Evolutionary conservation across 2,113 vertebrate species (phyloP).

Genomic region (Pedionomus torquatus): DNA sequence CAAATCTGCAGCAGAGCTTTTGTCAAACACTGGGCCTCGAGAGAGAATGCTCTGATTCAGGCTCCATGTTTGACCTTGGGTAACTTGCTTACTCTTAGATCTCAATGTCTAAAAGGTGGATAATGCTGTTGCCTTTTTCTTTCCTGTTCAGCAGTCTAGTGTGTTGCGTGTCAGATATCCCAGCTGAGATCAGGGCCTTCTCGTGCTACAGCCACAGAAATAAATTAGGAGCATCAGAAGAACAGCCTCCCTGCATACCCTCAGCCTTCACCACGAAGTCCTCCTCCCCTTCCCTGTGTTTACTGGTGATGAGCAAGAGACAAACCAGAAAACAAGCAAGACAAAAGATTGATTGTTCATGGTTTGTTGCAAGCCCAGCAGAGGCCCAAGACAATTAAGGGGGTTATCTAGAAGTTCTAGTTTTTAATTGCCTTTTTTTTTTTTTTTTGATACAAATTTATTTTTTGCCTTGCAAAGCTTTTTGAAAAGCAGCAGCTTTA

Average conservation of each 20-base stretch:
- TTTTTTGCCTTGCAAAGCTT: background rate
- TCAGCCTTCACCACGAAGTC: background rate
- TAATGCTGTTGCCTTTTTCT: background rate
- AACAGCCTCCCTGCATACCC: background rate
- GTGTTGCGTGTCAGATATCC: background rate
- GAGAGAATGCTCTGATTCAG: background rate
- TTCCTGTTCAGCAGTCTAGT: background rate
- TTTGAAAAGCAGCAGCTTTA: background rate
- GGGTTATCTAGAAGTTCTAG: conserved; percentile 31
- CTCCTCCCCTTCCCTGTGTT: background rate
- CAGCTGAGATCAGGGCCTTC: background rate
- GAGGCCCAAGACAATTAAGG: background rate
- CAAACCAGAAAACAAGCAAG: background rate
- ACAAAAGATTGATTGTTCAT: conserved; percentile 19
- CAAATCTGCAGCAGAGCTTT: background rate
- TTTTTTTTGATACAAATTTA: background rate
- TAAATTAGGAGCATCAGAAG: background rate
- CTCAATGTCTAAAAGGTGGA: rapidly evolving
- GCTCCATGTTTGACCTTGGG: background rate
- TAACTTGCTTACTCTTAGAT: background rate
- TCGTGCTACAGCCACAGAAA: background rate
- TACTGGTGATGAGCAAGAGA: background rate
- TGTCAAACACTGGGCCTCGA: background rate
- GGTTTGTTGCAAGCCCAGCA: background rate
- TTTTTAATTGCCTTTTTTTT: conserved; percentile 40